Conservation (phyloP, 2,888 invertebrate genomes). For the Mantis religiosa region DNA sequence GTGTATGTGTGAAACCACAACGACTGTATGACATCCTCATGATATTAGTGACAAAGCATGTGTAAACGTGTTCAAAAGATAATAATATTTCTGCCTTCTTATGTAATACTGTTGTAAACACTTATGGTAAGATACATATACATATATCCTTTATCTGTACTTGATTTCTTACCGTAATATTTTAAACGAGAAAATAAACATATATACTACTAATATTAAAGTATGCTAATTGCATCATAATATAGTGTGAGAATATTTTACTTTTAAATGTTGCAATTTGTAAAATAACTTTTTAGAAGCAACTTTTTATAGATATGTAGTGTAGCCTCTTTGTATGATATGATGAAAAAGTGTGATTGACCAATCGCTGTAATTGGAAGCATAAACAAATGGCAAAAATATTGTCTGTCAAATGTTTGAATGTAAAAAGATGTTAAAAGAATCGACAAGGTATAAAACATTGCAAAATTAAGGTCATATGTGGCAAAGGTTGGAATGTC, state of each 20-base stretch:
- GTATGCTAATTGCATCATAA: neutral
- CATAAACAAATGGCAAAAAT: conserved; percentile 15
- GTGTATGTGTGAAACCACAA: neutral
- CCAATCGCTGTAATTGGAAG: neutral
- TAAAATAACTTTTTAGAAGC: conserved; percentile 12
- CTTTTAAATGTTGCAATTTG: neutral
- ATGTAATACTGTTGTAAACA: neutral
- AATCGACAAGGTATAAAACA: neutral
- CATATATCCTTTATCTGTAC: neutral
- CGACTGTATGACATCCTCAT: neutral
- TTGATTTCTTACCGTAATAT: neutral
- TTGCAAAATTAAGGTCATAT: neutral
- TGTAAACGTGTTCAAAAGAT: neutral
- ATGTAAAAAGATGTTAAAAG: conserved; percentile 18
- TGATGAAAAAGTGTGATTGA: neutral
- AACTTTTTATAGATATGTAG: conserved; percentile 13
- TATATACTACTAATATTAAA: neutral
- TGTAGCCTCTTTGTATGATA: neutral
- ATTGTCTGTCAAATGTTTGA: conserved; percentile 6
- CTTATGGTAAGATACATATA: neutral
- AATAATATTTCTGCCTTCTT: neutral
- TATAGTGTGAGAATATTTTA: conserved; percentile 3
- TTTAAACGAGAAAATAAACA: neutral
- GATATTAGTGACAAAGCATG: neutral
- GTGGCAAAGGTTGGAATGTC: neutral